Base-by-base conservation (phyloP, 2,888 invertebrate genomes). In the Liodrosophila aerea region DNA sequence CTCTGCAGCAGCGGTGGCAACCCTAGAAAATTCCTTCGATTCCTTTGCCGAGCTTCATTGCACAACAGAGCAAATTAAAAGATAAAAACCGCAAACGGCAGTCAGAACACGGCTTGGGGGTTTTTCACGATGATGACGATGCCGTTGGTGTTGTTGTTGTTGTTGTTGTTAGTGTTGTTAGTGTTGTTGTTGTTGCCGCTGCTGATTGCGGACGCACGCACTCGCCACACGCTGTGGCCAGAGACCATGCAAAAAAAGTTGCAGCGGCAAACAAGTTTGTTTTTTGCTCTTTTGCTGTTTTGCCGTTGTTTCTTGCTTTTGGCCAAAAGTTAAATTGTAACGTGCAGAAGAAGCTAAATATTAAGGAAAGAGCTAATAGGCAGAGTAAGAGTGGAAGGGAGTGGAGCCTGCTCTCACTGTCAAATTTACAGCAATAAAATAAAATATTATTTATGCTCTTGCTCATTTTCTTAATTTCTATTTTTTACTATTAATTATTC, bases 131-230 rank as follows among this genome's bases (percentile, higher is more conserved):
- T 44, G 16, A 18, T 44, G 16, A 50, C 43, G 52, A 37, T 51
- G 36, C 56, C 37, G 47, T 39, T 5, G 22, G 5, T 22, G 22
- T 5, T 5, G 22, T 4, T 22, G 22, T 5, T 5, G 22, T 4
- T 22, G 22, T 22, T 5, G 22, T 22, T 22, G 22, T 22, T 22
- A 5, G 3, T 5, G 22, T 5, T n/a, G n/a, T n/a, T n/a, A n/a
- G n/a, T n/a, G 44, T 4, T 4, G 49, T 43, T 56, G 66, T 41
- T 65, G 52, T 41, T 30, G 56, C 39, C 45, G 16, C 4, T 40
- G 54, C 52, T 77, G 78, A 77, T 77, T 75, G 66, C 62, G 60
- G 61, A 53, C 76, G 45, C 78, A 78, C 76, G 76, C 82, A 77
- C 78, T 66, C 46, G 66, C 77, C 76, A 70, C 76, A 76, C 73